Conservation (phyloP, 2,888 invertebrate species). For the Netelia virgata region DNA sequence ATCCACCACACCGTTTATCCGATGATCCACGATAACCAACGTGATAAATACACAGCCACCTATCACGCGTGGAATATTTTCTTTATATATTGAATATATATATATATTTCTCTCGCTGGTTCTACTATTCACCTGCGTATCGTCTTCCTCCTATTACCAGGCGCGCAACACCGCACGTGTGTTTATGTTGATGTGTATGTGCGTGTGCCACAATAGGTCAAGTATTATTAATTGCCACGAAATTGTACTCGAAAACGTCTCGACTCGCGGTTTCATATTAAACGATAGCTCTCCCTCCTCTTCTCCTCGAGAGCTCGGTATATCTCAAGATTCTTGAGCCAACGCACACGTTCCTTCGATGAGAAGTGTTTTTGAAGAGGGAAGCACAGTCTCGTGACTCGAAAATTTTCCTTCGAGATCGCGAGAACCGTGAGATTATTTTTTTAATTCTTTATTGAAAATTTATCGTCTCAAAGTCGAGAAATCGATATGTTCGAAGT, state of each 20-base stretch:
- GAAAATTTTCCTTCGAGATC: too few species aligned
- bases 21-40: slow-evolving; percentile 64
- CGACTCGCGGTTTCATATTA: slow-evolving; percentile 15
- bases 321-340: slow-evolving; percentile 24
- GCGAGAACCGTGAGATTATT: too few species aligned
- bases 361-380: background rate
- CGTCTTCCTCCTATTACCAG: slow-evolving; percentile 50
- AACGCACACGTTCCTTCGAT: background rate
- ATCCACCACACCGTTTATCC: slow-evolving; percentile 60
- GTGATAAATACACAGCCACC: slow-evolving; percentile 68
- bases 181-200: background rate
- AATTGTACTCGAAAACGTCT: slow-evolving; percentile 4
- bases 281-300: slow-evolving; percentile 13
- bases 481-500: slow-evolving; percentile 14
- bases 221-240: slow-evolving; percentile 50
- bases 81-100: slow-evolving; percentile 31
- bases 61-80: slow-evolving; percentile 64
- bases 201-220: slow-evolving; percentile 57
- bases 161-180: too few species aligned
- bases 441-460: too few species aligned
- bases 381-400: background rate
- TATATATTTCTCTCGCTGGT: slow-evolving; percentile 26
- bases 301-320: background rate
- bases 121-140: slow-evolving; percentile 59
- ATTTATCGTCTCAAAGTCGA: background rate